phyloP scores from a whole-genome alignment of 37 sponge, comb jelly and placozoan species.

The Theonella swinhoei region DNA sequence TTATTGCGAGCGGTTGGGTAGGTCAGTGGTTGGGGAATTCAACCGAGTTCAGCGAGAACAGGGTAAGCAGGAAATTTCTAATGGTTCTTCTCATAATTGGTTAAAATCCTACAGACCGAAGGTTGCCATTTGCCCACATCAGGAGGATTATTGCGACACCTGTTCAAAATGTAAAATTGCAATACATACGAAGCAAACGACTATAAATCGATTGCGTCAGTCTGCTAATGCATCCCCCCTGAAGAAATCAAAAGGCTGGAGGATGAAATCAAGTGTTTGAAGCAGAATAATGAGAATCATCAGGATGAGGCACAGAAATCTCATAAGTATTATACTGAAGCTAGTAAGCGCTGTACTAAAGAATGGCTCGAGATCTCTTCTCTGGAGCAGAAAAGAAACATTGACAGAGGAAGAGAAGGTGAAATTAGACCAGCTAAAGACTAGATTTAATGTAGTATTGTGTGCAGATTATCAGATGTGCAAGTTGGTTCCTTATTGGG shows the following conservation, averaged over 20 bases:
- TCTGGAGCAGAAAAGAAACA: neutral
- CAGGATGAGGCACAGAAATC: conserved; percentile 15
- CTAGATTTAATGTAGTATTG: conserved; percentile 19
- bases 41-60: conserved; percentile 39
- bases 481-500: conserved; percentile 55
- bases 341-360: neutral
- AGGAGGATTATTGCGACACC: too few species aligned
- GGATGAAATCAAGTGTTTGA: neutral
- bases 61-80: conserved; percentile 13
- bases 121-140: conserved; percentile 41
- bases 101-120: conserved; percentile 41
- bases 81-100: conserved; percentile 39
- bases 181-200: conserved; percentile 51
- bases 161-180: conserved; percentile 13
- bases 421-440: conserved; percentile 18
- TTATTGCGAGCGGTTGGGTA: conserved; percentile 28
- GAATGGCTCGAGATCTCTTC: neutral
- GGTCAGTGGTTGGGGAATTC: too few species aligned
- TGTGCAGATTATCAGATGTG: conserved; percentile 28
- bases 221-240: conserved; percentile 8
- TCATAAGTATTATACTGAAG: conserved; percentile 8
- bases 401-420: neutral
- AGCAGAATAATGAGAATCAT: conserved; percentile 23
- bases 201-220: conserved; percentile 48
- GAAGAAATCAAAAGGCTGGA: conserved; percentile 9